These are phyloP conservation scores for Hucho hucho DNA, from an alignment of 2,113 vertebrate species.

Conservation along the genomic window DNA sequence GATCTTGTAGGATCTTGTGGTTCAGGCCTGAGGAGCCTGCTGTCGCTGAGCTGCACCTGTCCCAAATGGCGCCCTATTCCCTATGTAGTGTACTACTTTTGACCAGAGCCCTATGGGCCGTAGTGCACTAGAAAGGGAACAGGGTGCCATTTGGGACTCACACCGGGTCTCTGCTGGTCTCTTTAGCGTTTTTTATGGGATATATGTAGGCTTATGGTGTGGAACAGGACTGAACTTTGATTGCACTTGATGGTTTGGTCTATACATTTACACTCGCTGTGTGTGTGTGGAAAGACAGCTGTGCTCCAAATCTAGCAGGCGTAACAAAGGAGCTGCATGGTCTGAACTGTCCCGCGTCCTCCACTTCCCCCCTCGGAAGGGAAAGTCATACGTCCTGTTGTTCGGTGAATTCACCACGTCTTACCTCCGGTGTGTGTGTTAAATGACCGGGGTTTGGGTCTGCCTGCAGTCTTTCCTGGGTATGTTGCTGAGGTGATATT, in stretches of 20 bases:
- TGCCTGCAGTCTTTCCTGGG: constrained; percentile 29
- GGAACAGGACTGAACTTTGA: constrained; percentile 32
- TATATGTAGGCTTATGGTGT: constrained; percentile 17
- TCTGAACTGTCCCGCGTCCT: constrained; percentile 20
- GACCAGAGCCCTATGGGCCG: too few species aligned
- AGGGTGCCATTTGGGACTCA: background rate
- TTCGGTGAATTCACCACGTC: constrained; percentile 56
- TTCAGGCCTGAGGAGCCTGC: constrained; percentile 38
- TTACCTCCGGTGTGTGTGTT: constrained; percentile 27
- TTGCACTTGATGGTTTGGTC: constrained; percentile 21
- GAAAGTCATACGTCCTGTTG: constrained; percentile 45
- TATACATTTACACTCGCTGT: background rate
- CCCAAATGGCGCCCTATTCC: too few species aligned
- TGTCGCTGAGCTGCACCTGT: too few species aligned
- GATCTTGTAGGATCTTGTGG: constrained; percentile 54
- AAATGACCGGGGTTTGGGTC: background rate
- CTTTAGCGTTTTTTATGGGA: constrained; percentile 47
- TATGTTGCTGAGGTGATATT: constrained; percentile 41
- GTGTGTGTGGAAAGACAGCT: constrained; percentile 3
- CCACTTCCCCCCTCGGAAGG: constrained; percentile 35
- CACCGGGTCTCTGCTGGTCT: constrained; percentile 38
- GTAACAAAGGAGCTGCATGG: constrained; percentile 27
- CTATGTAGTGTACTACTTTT: too few species aligned
- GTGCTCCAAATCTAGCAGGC: constrained; percentile 32
- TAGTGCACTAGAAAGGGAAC: too few species aligned